Percentiles rank a stretch among this genome's conserved stretches.
Conservation (phyloP, 2,113 vertebrate species). For the Zosterops japonicus region DNA sequence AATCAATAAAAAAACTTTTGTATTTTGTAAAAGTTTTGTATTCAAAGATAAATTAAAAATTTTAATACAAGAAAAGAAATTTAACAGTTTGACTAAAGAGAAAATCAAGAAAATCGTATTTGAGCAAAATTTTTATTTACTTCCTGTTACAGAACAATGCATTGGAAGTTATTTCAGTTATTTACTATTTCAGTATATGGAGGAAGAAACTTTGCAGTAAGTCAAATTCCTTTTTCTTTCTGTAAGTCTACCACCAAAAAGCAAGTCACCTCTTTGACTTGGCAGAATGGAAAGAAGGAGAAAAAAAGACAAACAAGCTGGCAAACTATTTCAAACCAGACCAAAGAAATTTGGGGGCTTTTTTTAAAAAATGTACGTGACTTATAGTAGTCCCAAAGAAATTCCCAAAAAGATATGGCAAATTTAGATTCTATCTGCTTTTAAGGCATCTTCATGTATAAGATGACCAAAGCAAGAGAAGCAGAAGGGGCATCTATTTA, state of each 20-base stretch:
- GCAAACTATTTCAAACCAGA: background rate
- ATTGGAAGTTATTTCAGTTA: background rate
- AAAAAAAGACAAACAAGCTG: background rate
- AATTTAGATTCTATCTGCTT: background rate
- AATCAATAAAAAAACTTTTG: background rate
- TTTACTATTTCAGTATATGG: background rate
- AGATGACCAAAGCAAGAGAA: background rate
- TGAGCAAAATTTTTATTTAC: background rate
- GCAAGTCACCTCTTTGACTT: background rate
- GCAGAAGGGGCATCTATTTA: background rate
- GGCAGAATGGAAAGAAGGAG: background rate
- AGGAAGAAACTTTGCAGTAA: background rate
- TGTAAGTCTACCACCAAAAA: background rate
- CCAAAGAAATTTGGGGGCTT: background rate
- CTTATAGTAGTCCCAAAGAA: background rate
- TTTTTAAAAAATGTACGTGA: background rate
- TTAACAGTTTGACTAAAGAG: background rate
- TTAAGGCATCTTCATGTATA: background rate
- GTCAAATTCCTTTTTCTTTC: background rate
- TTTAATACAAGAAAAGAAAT: background rate
- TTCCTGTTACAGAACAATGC: background rate
- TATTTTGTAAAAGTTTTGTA: background rate
- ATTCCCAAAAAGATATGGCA: background rate
- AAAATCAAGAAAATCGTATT: background rate
- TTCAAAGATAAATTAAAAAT: background rate